Percentiles rank a stretch among this genome's conserved stretches.
phyloP scores from a whole-genome alignment of 1,140 invertebrate species.

The Aphidius ervi region DNA sequence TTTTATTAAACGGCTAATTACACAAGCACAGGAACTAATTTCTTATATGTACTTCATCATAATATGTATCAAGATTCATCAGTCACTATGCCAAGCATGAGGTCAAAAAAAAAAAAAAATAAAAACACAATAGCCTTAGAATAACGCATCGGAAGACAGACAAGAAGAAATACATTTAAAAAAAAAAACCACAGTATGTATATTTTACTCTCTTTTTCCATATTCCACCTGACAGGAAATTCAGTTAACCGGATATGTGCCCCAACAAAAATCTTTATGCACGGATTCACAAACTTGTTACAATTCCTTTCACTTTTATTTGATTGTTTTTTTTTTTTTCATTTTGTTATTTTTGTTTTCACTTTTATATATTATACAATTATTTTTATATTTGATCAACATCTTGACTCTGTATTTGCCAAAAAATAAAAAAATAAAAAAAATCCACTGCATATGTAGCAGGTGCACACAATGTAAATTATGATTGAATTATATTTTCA shows the following conservation, averaged over 20 bases:
- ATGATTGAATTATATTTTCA: no score
- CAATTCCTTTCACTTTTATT: constrained; percentile 16
- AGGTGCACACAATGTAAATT: no score
- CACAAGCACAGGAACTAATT: constrained; percentile 12
- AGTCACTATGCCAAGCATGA: neutral
- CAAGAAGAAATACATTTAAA: constrained; percentile 1
- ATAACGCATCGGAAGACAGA: neutral
- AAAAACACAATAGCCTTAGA: no score
- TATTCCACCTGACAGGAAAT: constrained; percentile 34
- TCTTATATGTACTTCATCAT: neutral
- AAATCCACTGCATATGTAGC: no score
- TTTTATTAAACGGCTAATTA: constrained; percentile 18
- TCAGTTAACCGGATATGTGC: constrained; percentile 22
- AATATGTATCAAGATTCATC: constrained; percentile 8
- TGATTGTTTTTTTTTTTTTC: constrained; percentile 4
- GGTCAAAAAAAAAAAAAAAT: constrained; percentile 7
- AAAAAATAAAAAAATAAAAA: no score
- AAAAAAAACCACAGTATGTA: constrained; percentile 5
- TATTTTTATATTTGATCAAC: constrained; percentile 1
- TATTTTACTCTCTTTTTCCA: neutral
- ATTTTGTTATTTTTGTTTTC: constrained; percentile 9
- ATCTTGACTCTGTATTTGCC: no score
- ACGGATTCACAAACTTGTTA: constrained; percentile 24
- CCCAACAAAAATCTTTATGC: constrained; percentile 19
- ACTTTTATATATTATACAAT: constrained; percentile 3